Evolutionary conservation across 2,797 vertebrate genomes (phyloP).

Genomic region (Mormyrops boulengeri): DNA sequence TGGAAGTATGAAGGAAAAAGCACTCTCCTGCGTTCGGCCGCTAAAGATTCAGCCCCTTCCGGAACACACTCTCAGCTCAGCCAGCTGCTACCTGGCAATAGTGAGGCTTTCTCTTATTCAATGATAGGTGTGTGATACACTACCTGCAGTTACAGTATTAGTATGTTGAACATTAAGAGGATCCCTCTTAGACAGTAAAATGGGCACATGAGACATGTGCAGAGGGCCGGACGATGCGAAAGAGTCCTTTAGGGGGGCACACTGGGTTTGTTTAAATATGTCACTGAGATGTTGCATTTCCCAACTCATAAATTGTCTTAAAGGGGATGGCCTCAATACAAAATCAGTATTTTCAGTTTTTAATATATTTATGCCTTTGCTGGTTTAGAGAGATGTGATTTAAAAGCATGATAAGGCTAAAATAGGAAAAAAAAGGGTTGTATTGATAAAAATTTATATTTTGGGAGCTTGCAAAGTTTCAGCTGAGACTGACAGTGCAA

Average conservation of each 20-base stretch:
- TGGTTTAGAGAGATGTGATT: background rate
- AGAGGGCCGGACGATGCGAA: background rate
- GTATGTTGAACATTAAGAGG: background rate
- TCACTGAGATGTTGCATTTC: background rate
- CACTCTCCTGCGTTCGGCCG: slow-evolving; percentile 41
- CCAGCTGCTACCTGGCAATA: slow-evolving; percentile 26
- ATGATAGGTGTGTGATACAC: slow-evolving; percentile 37
- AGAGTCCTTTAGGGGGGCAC: background rate
- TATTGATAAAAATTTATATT: background rate
- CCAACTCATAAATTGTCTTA: background rate
- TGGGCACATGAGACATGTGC: background rate
- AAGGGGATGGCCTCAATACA: background rate
- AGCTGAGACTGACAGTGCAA: background rate
- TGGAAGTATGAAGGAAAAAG: slow-evolving; percentile 52
- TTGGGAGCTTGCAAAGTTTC: background rate
- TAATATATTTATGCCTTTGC: background rate
- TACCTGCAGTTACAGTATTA: slow-evolving; percentile 24
- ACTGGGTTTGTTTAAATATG: background rate
- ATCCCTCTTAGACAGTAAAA: slow-evolving; percentile 18
- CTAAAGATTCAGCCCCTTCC: slow-evolving; percentile 3
- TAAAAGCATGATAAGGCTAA: background rate
- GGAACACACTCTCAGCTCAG: background rate
- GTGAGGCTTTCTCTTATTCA: slow-evolving; percentile 21
- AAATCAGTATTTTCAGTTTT: background rate
- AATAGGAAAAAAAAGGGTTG: background rate